Evolutionary conservation across 2,113 vertebrate species (phyloP), one percentile per base, ranked within the genome.

Genomic region (Misgurnus anguillicaudatus): DNA sequence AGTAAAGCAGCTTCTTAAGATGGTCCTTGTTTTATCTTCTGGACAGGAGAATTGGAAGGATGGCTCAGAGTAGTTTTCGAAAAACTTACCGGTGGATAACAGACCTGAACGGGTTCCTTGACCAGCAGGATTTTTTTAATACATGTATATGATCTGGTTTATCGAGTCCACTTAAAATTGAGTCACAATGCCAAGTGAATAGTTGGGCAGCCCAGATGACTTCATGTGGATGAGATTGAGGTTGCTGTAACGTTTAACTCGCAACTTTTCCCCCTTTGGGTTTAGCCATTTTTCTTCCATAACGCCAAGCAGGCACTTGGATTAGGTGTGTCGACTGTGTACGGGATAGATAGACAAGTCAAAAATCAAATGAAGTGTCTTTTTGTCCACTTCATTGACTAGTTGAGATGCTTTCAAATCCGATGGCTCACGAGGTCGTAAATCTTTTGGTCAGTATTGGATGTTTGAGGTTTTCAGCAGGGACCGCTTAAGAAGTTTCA

Each of bases 1-100:
- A 93, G 91, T 84, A 85, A 90, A 89, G 90, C 90, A 87, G 84
- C 92, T 92, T 93, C 93, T 92, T 91, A 86, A 83, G 88, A 89
- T 86, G 88, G 88, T 91, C 90, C 91, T 91, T 90, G 88, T 89
- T 79, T 88, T 66, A 81, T 77, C 64, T 85, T 86, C 90, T 86
- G 87, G 84, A 90, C 81, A 83, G 85, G 78, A 87, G 84, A 63
- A 75, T 68, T 75, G 80, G 74, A 82, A 85, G 82, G 85, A 51
- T 87, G 74, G 76, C 66, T 80, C 38, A 68, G 58, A 42, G 55
- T 77, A 73, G 51, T 11, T 38, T 39, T 65, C 6, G n/a, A 31
- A 67, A 47, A 70, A 57, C 7, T 6, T n/a, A 57, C 19, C 19
- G 53, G 53, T 57, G 53, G 17, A n/a, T 19, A 82, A 78, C 69